Evolutionary conservation across 92 coral and sea anemone genomes (phyloP), one percentile per base, ranked within the genome.

Genomic region (Zoanthus sociatus): DNA sequence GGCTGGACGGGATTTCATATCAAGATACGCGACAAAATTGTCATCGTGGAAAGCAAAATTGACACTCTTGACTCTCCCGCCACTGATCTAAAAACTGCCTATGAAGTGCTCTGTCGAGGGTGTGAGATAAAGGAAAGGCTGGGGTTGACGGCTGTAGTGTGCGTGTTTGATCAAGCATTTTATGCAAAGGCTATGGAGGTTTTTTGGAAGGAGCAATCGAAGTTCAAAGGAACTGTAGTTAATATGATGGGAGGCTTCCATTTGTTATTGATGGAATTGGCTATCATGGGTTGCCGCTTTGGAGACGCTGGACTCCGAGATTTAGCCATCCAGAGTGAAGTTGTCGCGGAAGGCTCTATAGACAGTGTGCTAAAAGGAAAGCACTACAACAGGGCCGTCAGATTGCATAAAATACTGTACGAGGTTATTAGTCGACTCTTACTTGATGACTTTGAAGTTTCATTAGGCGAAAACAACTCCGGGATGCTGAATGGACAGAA

Each of bases 1-100:
- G 93, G 93, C 20, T 94, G 94, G 94, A 94, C 97, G 21, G 97
- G 93, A 45, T 94, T 94, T 72, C 79, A 89, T 75, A 94, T 94
- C 44, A 85, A 90, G 76, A 78, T 86, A 68, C 68, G 94, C 9
- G 91, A 92, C 78, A 83, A 83, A 69, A 77, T 94, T 42, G 90
- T 91, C n/a, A 81, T 93, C 75, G 75, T 91, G 53, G 89, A 93
- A 82, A 91, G 94, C 87, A 74, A 76, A 72, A 87, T 93, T 55
- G 82, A 91, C 87, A 93, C 91, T 32, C 77, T 89, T 66, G 94
- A 89, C 87, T 83, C 92, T 72, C 86, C 96, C 76, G 96, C 96
- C 76, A 91, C 96, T 63, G 94, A 89, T 76, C 89, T 89, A 78
- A 93, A 84, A 78, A 93, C 91, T 56, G 92, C 92, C 60, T 91